phyloP scores from a whole-genome alignment of 2,888 invertebrate species.

The Heliconius cydno region DNA sequence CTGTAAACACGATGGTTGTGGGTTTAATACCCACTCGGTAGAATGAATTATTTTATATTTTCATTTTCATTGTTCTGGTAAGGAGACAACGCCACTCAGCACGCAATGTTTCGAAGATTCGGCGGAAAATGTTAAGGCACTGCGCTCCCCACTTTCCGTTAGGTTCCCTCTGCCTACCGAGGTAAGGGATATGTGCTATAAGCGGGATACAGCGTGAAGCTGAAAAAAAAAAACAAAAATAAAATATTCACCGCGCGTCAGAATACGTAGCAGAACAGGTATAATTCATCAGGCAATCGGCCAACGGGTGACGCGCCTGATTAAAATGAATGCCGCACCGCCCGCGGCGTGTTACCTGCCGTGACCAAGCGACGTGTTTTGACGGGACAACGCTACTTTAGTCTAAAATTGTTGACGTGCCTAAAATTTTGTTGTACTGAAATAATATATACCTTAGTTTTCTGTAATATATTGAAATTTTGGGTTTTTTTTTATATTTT shows the following conservation, averaged over 20 bases:
- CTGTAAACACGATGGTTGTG: too few relatives aligned
- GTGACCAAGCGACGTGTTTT: conserved; percentile 52
- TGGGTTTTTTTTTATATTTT: background rate
- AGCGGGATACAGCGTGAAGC: background rate
- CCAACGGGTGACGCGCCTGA: conserved; percentile 61
- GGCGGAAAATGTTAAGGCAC: too few relatives aligned
- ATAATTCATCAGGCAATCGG: conserved; percentile 65
- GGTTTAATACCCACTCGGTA: too few relatives aligned
- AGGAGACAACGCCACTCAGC: too few relatives aligned
- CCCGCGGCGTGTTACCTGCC: conserved; percentile 58
- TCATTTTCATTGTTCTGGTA: too few relatives aligned
- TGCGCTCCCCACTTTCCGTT: too few relatives aligned
- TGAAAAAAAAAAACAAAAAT: background rate
- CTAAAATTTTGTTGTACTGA: background rate
- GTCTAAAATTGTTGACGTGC: conserved; percentile 15
- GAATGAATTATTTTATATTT: too few relatives aligned
- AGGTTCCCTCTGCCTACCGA: too few relatives aligned
- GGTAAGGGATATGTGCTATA: background rate
- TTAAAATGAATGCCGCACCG: conserved; percentile 64
- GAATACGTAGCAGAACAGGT: conserved; percentile 51
- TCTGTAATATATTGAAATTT: background rate
- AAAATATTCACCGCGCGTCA: conserved; percentile 16
- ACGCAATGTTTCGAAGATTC: too few relatives aligned
- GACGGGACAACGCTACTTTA: conserved; percentile 34
- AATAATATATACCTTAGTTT: background rate